Evolutionary conservation across 2,888 invertebrate species (phyloP), one percentile per base, ranked within the genome.

Genomic region (Miltochrista miniata): DNA sequence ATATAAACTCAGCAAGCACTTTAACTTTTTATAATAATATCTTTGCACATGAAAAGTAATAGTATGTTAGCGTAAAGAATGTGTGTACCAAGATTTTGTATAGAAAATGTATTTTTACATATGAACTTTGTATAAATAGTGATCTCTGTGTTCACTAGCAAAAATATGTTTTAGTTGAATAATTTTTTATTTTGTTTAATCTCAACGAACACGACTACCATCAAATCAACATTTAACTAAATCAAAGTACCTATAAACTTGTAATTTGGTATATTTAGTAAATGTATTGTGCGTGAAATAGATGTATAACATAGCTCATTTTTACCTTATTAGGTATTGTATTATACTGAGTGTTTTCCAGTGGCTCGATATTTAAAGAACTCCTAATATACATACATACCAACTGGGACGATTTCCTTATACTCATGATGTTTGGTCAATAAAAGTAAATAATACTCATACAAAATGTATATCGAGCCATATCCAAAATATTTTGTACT

Each of bases 241-340:
- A 38, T 24, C 38, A 9, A 24, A n/a, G 18, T 18, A 36, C 36
- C 7, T 38, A 7, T 7, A 30, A n/a, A 15, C 38, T 33, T 18
- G 7, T 43, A 18, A 11, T 44, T 34, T 35, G 24, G 18, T 35
- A 34, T 12, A 40, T 14, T 54, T 38, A 41, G 13, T 43, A 15
- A 43, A 40, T 52, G 39, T 52, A 29, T 45, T 40, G 31, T 59
- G 44, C 44, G 12, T 51, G 31, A 49, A 54, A 37, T 55, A 53
- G 54, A 59, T 42, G 54, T 67, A 56, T 62, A 63, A 44, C 34
- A 50, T 57, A 61, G 48, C 51, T 40, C 41, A 51, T 49, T 47
- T 62, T 55, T 62, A 66, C 61, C 68, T 67, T 69, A 68, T 64
- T 73, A 68, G 70, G 65, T 71, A 68, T 61, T 38, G 35, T 61